Evolutionary conservation across 92 coral and sea anemone genomes (phyloP).

Genomic region (Bergia sp.): DNA sequence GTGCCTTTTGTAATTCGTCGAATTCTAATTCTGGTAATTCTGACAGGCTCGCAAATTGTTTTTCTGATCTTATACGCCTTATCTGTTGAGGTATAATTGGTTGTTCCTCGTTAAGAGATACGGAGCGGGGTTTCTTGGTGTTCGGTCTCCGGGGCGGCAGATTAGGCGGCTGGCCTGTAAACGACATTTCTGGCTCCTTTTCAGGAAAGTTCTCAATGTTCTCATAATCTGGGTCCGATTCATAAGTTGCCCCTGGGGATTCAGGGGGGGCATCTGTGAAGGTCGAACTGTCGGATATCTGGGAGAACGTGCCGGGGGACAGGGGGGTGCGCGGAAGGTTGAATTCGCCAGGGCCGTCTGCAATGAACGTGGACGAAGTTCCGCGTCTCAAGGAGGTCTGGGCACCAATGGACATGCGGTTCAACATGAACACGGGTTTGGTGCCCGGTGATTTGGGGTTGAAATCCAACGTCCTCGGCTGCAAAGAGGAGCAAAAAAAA

Average conservation of each 20-base stretch:
- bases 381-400: conserved; percentile 65
- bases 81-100: conserved; percentile 41
- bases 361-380: conserved; percentile 54
- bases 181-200: conserved; percentile 56
- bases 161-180: conserved; percentile 65
- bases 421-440: conserved; percentile 61
- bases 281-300: conserved; percentile 66
- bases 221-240: conserved; percentile 81
- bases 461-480: conserved; percentile 87
- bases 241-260: conserved; percentile 62
- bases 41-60: conserved; percentile 39
- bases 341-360: conserved; percentile 57
- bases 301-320: conserved; percentile 47
- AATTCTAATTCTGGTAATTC: conserved; percentile 39
- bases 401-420: conserved; percentile 74
- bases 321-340: conserved; percentile 64
- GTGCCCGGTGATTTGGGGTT: conserved; percentile 89
- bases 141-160: conserved; percentile 77
- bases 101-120: conserved; percentile 64
- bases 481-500: conserved; percentile 9
- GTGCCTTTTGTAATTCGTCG: conserved; percentile 18
- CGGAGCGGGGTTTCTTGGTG: conserved; percentile 66
- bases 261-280: conserved; percentile 72
- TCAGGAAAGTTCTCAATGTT: conserved; percentile 88
- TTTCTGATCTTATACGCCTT: conserved; percentile 58